Evolutionary conservation across 2,797 vertebrate genomes (phyloP), one percentile per base, ranked within the genome.

Genomic region (Eupleurogrammus muticus): DNA sequence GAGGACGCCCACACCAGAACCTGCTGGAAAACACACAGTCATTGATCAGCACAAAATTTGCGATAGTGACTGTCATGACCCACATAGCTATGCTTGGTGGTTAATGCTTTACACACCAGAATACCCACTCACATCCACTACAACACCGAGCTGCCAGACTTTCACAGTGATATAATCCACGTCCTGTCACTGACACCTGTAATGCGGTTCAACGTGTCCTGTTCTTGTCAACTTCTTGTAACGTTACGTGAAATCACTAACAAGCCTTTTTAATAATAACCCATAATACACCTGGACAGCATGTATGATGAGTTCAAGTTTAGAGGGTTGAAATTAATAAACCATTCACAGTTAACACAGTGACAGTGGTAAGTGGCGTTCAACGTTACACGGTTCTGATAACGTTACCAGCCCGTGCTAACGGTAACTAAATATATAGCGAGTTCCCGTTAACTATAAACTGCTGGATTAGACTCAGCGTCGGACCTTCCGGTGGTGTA

Each of bases 1-100:
- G 70, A 85, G 66, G 20, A 48, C 14, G 66, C 5, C 80, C 80
- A 75, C 84, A 90, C 90, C 80, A 83, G 63, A 87, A 75, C 73
- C 92, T 94, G 79, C 23, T 36, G 83, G 35, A 55, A 12, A 61
- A 35, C 24, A 36, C 3, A 47, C 9, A 60, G 47, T 50, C 42
- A 51, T 6, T 16, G 12, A 57, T 48, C 40, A 48, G 20, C 2
- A 51, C 5, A 14, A 21, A 34, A 44, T 17, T 4, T 55, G 6
- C 24, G 14, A 28, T 1, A 6, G 11, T 4, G 49, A 13, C 1
- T 17, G 21, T 49, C 9, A 60, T 21, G 50, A 23, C 16, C 48
- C 20, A 58, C 19, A 42, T 6, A 5, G 38, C 14, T 42, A 52
- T 16, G 14, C 24, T 23, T 52, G 1, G 52, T 9, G 17, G n/a